Evolutionary conservation across 2,797 vertebrate genomes (phyloP), one percentile per base, ranked within the genome.

Genomic region (Balearica regulorum): DNA sequence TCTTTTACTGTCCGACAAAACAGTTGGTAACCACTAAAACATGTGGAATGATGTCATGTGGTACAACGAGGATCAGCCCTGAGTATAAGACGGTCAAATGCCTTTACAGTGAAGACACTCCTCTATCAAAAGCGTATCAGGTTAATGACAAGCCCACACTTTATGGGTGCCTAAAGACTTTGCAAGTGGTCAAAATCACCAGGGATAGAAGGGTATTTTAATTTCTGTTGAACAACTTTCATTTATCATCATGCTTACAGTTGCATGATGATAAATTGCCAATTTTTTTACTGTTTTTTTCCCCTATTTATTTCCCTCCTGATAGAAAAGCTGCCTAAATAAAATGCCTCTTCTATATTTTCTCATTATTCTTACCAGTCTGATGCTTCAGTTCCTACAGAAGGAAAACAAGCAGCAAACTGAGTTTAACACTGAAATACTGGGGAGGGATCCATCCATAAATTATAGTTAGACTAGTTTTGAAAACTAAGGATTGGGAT

Each of bases 11-110:
- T 85, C 94, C 44, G 0, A 76, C 60, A 96, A 86, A 97, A 80
- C 77, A 89, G 75, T 10, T 84, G 70, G 83, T 95, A 96, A 96
- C 64, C 60, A 88, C 84, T 94, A 73, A 96, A 97, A 71, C 68
- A 93, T 89, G 92, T 41, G 64, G 76, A 81, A 82, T 87, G 90
- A 89, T 75, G 68, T 95, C 80, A 92, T 91, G 61, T 68, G 88
- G 86, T 89, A 37, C 70, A 69, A 57, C 4, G 10, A 72, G 57
- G 70, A 87, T 82, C 90, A 73, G 41, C 57, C 65, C 53, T 4
- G 13, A 62, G 31, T 75, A 22, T 49, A 64, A 62, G 68, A 72
- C 6, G 41, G 83, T 85, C 87, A 87, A 89, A 97, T 95, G 79
- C 90, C 82, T 97, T 93, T 94, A 43, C 46, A 72, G 17, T 93